Evolutionary conservation across 2,113 vertebrate genomes (phyloP), one percentile per base, ranked within the genome.

Genomic region (Entomyzon cyanotis): DNA sequence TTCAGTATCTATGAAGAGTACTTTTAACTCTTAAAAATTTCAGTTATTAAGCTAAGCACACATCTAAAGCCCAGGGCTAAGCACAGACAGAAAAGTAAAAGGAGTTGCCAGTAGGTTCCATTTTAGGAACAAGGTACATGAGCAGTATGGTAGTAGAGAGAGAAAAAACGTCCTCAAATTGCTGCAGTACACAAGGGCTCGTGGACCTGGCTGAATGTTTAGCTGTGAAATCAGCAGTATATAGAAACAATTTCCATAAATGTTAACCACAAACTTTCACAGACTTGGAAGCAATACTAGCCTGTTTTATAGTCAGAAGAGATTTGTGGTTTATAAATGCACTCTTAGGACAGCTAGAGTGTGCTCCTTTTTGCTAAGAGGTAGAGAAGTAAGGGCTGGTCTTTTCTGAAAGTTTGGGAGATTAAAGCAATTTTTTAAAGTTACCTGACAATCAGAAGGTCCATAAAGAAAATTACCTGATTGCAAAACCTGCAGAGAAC

Each of bases 161-260:
- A 69, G 28, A 15, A 28, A 53, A 74, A 68, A 21, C 10, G 9
- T 0, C 1, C 62, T 79, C 31, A 33, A 5, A 30, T 27, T 68
- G 12, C 5, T 4, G 25, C 18, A 23, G 42, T 50, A 11, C 15
- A 3, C 0, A 0, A 8, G 3, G 9, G 60, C 25, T 62, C 15
- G 9, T 75, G 49, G 41, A 24, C 35, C 30, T 0, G 0, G 12
- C 20, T 80, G 19, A 33, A 39, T 55, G 20, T 53, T 70, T 28
- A 44, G 25, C 23, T 80, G 62, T 86, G 39, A 47, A 68, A 55
- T 39, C 37, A 69, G 6, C 33, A 30, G 8, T 24, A 10, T 27
- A 12, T 71, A 33, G 7, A 55, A 74, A 74, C 5, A 23, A 24
- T 59, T 74, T 62, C 59, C 28, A 10, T 42, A 62, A 44, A 74